phyloP scores from a whole-genome alignment of 2,113 vertebrate species.

The Pogona vitticeps region DNA sequence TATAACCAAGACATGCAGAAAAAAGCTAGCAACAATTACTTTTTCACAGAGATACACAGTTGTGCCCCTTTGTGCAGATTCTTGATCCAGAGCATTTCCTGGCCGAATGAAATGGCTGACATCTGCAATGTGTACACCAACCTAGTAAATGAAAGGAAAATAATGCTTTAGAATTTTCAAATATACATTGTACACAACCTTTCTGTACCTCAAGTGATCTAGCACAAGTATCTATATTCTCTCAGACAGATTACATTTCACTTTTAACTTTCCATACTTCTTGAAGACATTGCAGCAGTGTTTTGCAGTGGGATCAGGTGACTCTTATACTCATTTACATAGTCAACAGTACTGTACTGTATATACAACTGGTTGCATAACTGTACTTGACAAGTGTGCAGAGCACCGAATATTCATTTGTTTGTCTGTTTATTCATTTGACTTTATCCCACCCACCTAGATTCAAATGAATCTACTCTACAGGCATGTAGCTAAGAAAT shows the following conservation, averaged over 20 bases:
- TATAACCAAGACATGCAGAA: background rate
- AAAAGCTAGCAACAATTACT: slow-evolving; percentile 68
- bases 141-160: slow-evolving; percentile 71
- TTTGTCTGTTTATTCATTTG: too few relatives aligned
- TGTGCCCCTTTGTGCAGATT: slow-evolving; percentile 92
- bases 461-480: too few relatives aligned
- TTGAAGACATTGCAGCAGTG: too few relatives aligned
- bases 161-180: background rate
- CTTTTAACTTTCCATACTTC: background rate
- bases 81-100: slow-evolving; percentile 93
- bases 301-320: background rate
- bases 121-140: slow-evolving; percentile 97
- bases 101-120: slow-evolving; percentile 98
- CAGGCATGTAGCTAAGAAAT: background rate
- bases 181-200: background rate
- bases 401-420: too few relatives aligned
- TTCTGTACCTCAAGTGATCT: background rate
- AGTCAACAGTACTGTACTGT: background rate
- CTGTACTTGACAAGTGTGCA: background rate
- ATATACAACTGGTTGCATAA: background rate
- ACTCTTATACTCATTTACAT: background rate
- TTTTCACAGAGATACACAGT: slow-evolving; percentile 97
- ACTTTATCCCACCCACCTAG: too few relatives aligned
- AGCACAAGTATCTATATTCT: background rate
- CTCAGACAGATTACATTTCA: background rate